These are phyloP conservation scores for Panonychus citri DNA, from an alignment of 1,140 invertebrate genomes.

Conservation along the genomic window DNA sequence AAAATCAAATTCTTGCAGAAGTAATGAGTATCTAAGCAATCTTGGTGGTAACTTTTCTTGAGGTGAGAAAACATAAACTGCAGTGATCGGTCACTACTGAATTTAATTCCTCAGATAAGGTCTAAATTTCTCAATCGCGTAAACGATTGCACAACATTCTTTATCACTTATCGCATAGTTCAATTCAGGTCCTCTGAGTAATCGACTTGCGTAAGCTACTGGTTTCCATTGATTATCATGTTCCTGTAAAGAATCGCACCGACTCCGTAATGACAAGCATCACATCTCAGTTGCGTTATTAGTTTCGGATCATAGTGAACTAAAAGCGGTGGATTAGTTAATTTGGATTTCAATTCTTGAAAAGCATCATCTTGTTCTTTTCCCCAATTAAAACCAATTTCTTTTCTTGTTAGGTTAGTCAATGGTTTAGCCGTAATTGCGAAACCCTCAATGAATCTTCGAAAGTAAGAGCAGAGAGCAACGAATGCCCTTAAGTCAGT, in stretches of 20 bases:
- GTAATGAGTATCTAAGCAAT: slow-evolving; percentile 1
- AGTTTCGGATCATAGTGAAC: slow-evolving; percentile 2
- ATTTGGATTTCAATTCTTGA: background rate
- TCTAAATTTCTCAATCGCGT: background rate
- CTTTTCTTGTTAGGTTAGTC: background rate
- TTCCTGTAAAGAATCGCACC: no score
- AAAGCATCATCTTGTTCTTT: background rate
- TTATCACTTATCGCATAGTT: background rate
- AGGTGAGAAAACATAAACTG: background rate
- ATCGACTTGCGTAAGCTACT: background rate
- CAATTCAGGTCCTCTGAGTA: background rate
- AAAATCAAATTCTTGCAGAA: slow-evolving; percentile 4
- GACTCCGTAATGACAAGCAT: no score
- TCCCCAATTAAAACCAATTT: background rate
- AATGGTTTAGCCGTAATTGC: slow-evolving; percentile 16
- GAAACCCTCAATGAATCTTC: slow-evolving; percentile 15
- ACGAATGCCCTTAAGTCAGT: slow-evolving; percentile 8
- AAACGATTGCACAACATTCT: background rate
- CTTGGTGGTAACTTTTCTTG: background rate
- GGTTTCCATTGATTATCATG: no score
- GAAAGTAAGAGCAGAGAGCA: slow-evolving; percentile 7
- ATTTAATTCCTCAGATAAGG: background rate
- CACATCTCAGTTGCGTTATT: no score
- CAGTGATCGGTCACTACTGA: background rate
- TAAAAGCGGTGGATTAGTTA: background rate